Percentiles rank a stretch among this genome's conserved stretches.
Conservation (phyloP, 1,140 invertebrate genomes). For the Melanaphis sacchari region DNA sequence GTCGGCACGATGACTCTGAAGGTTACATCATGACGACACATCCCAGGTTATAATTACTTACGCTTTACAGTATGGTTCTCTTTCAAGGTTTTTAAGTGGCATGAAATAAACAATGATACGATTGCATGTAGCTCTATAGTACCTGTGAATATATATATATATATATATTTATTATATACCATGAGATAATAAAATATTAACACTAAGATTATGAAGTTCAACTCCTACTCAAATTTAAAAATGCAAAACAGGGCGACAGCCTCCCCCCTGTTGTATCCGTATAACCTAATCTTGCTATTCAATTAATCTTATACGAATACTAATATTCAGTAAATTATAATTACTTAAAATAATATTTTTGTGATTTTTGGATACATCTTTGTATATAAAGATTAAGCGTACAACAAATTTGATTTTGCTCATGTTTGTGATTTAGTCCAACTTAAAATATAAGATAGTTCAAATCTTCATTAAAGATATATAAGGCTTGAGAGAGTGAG, state of each 20-base stretch:
- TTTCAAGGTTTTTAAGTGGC: constrained; percentile 40
- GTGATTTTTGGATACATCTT: not conserved
- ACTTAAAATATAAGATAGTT: no score
- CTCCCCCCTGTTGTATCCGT: no score
- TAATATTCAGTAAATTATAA: no score
- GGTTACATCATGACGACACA: constrained; percentile 50
- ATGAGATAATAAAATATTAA: not conserved
- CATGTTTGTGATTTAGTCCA: no score
- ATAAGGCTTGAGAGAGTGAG: no score
- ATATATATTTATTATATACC: constrained; percentile 6
- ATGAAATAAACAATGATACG: constrained; percentile 30
- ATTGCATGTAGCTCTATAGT: not conserved
- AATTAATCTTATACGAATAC: no score
- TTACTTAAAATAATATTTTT: not conserved
- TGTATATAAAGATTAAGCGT: no score
- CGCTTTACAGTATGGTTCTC: constrained; percentile 42
- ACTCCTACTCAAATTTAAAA: not conserved
- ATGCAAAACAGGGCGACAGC: not conserved
- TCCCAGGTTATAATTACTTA: constrained; percentile 52
- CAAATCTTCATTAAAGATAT: no score
- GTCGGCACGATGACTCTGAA: constrained; percentile 40
- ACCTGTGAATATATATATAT: not conserved
- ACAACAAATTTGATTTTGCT: no score
- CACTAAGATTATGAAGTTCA: not conserved
- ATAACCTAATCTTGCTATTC: no score